Percentiles rank a stretch among this genome's conserved stretches.
Conservation (phyloP, 2,113 vertebrate genomes). For the rabbit (Oryctolagus cuniculus) region DNA sequence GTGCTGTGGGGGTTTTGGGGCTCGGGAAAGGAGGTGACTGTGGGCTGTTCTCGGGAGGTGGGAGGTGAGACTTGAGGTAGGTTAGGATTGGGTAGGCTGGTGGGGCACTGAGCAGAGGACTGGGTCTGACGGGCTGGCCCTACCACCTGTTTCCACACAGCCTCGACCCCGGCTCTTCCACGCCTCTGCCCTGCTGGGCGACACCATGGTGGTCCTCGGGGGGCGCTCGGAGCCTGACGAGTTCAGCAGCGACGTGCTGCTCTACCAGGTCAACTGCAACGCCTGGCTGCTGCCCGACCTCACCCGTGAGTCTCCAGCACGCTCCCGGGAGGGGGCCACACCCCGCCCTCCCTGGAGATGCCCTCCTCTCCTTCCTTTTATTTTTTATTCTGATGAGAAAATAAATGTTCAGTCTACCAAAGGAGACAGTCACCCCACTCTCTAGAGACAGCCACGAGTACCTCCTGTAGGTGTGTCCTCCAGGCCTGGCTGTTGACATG, state of each 20-base stretch:
- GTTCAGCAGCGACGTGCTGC: constrained; percentile 92
- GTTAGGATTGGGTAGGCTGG: not conserved
- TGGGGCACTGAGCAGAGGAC: not conserved
- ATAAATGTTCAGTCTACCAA: not conserved
- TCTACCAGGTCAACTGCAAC: constrained; percentile 96
- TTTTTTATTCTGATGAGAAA: constrained; percentile 26
- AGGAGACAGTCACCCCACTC: too few species aligned
- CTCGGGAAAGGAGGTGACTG: not conserved
- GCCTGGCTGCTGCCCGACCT: constrained; percentile 93
- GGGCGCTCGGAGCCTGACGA: constrained; percentile 92
- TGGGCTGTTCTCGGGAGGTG: not conserved
- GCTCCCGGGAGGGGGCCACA: not conserved
- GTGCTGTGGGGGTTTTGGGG: not conserved
- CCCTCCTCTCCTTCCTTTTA: not conserved
- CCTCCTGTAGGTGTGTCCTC: not conserved
- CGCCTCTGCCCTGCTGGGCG: constrained; percentile 91
- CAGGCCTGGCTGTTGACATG: not conserved
- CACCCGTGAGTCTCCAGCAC: constrained; percentile 69
- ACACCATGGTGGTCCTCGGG: constrained; percentile 95
- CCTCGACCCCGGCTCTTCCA: constrained; percentile 94
- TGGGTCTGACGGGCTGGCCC: not conserved
- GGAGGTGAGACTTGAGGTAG: not conserved
- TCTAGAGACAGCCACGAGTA: not conserved
- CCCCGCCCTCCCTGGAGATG: not conserved
- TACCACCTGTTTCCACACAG: constrained; percentile 78